These are phyloP conservation scores for Paramormyrops kingsleyae DNA, from an alignment of 2,113 vertebrate species.

Conservation along the genomic window DNA sequence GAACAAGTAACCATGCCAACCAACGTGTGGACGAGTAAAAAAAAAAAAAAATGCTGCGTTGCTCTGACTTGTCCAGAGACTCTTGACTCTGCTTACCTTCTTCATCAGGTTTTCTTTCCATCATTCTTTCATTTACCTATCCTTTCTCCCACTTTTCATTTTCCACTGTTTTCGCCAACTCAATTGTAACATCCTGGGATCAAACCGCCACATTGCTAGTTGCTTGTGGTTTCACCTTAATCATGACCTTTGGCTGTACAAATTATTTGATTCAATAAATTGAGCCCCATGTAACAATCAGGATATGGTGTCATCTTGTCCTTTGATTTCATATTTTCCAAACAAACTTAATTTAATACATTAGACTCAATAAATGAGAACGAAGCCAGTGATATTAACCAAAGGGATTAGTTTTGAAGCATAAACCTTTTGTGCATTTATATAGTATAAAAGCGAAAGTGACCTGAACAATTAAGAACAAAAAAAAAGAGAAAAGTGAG, in stretches of 20 bases:
- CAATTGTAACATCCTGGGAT: constrained; percentile 66
- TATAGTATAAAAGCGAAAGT: neutral
- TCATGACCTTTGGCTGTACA: constrained; percentile 52
- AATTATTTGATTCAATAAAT: constrained; percentile 57
- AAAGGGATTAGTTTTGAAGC: neutral
- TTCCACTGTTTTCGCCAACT: constrained; percentile 27
- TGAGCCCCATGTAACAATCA: constrained; percentile 56
- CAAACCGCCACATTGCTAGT: constrained; percentile 51
- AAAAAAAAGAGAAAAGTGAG: constrained; percentile 10
- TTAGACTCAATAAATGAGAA: neutral
- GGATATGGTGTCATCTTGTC: neutral
- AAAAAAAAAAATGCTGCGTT: constrained; percentile 10
- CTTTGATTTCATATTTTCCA: neutral
- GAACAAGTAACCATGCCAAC: constrained; percentile 46
- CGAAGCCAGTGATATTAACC: neutral
- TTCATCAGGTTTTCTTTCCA: constrained; percentile 8
- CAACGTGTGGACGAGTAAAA: constrained; percentile 32
- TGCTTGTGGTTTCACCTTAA: constrained; percentile 48
- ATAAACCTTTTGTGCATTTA: neutral
- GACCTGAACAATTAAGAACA: constrained; percentile 1
- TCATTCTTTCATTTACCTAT: constrained; percentile 25
- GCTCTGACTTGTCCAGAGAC: constrained; percentile 39
- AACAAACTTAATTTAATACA: neutral
- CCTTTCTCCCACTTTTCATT: constrained; percentile 21
- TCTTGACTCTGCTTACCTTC: constrained; percentile 38